Percentiles rank a stretch among this genome's conserved stretches.
phyloP scores from a whole-genome alignment of 2,797 vertebrate species.

The Phaenicophaeus curvirostris region DNA sequence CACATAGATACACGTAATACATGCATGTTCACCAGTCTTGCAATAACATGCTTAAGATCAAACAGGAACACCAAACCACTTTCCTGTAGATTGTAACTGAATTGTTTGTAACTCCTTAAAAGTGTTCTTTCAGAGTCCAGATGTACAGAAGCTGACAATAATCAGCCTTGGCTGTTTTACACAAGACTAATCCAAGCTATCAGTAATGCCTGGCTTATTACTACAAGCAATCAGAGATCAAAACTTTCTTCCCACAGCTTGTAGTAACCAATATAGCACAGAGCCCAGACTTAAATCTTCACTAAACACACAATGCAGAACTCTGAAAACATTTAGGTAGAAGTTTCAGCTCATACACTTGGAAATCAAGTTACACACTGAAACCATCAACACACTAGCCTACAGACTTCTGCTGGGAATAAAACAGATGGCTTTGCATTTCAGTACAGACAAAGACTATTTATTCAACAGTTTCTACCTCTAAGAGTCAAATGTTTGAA shows the following conservation, averaged over 20 bases:
- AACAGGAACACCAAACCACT: neutral
- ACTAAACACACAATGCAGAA: neutral
- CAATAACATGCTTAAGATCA: neutral
- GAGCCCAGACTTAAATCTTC: neutral
- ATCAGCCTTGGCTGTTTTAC: neutral
- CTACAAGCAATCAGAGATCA: neutral
- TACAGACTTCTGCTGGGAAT: neutral
- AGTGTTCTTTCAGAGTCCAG: neutral
- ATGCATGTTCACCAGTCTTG: neutral
- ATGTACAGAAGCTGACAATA: neutral
- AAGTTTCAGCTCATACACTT: neutral
- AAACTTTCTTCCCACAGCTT: neutral
- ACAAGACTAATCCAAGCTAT: neutral
- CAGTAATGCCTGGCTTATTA: neutral
- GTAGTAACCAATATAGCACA: neutral
- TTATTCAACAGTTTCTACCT: neutral
- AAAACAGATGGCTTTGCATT: neutral
- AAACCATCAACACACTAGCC: neutral
- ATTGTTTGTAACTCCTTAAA: neutral
- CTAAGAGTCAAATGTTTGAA: neutral
- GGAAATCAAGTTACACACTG: neutral
- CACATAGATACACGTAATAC: neutral
- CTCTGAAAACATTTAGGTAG: neutral
- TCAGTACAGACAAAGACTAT: neutral
- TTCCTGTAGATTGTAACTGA: neutral